These are phyloP conservation scores for Cassiopea andromeda DNA, from an alignment of 30 jellyfish, hydroid and myxozoan genomes.

Conservation along the genomic window DNA sequence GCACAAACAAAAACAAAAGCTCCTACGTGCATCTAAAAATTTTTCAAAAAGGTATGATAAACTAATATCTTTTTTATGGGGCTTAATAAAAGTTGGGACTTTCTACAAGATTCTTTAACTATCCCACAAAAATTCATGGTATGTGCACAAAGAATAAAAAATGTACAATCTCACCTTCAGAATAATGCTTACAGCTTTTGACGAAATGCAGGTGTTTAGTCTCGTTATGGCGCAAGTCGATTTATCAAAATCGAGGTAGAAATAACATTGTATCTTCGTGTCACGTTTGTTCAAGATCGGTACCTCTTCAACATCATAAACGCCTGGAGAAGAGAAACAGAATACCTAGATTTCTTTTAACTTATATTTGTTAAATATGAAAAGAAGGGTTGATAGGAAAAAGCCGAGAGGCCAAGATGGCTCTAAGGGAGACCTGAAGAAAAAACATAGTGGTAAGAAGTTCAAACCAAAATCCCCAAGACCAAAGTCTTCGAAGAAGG, in stretches of 20 bases:
- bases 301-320: too few species aligned
- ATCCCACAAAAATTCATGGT: too few species aligned
- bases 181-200: neutral
- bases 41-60: too few species aligned
- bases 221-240: neutral
- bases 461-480: conserved; percentile 45
- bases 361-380: neutral
- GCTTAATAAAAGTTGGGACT: too few species aligned
- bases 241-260: neutral
- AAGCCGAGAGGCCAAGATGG: neutral
- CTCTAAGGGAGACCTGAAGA: conserved; percentile 17
- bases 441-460: conserved; percentile 27
- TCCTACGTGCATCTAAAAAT: too few species aligned
- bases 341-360: too few species aligned
- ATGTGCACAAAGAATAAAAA: too few species aligned
- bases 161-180: conserved; percentile 1
- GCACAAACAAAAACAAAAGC: too few species aligned
- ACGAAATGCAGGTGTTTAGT: neutral
- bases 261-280: neutral
- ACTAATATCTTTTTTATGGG: too few species aligned
- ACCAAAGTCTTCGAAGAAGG: conserved; percentile 14
- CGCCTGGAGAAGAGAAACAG: too few species aligned
- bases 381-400: conserved; percentile 26
- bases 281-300: conserved; percentile 3
- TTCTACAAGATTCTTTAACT: too few species aligned